Evolutionary conservation across 1,140 invertebrate genomes (phyloP), one percentile per base, ranked within the genome.

Genomic region (Drosophila saltans): DNA sequence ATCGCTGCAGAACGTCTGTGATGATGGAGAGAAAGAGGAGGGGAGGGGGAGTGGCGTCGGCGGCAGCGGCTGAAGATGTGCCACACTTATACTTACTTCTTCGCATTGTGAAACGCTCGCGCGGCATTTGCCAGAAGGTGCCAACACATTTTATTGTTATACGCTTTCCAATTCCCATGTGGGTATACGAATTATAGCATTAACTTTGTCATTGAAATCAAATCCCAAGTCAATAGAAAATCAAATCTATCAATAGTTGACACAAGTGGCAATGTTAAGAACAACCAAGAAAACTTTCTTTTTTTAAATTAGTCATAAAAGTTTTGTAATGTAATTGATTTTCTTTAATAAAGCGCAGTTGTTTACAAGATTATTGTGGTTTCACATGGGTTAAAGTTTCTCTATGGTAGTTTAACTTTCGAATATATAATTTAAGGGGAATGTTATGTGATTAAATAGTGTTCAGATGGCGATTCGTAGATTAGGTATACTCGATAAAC

Each of bases 81-180:
- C 75, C 86, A 78, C 85, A 86, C 82, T 86, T 86, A 86, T 78
- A 85, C 78, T 59, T 78, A 82, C 52, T 78, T 77, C 74, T 81
- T 85, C 81, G 79, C 79, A 86, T 85, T 85, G 81, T 85, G 75
- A 67, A 77, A 36, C 66, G 21, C 45, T 52, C 45, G 76, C 83
- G 80, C 76, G 79, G 76, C 82, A 86, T 88, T 85, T 79, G 82
- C 83, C 82, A 86, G 83, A 86, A 86, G 82, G 82, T 86, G 82
- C 82, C 82, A 86, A 86, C 83, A 86, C 82, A 86, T 86, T 86
- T 86, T 86, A 86, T 86, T 86, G 82, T 70, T 58, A 75, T 88
- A 83, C 83, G 40, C 83, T 88, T 16, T 16, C 16, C 41, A 45
- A 55, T 11, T 21, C 45, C 45, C 41, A 30, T 33, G 45, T 16